phyloP scores from a whole-genome alignment of 2,888 invertebrate genomes.

The Miltochrista miniata region DNA sequence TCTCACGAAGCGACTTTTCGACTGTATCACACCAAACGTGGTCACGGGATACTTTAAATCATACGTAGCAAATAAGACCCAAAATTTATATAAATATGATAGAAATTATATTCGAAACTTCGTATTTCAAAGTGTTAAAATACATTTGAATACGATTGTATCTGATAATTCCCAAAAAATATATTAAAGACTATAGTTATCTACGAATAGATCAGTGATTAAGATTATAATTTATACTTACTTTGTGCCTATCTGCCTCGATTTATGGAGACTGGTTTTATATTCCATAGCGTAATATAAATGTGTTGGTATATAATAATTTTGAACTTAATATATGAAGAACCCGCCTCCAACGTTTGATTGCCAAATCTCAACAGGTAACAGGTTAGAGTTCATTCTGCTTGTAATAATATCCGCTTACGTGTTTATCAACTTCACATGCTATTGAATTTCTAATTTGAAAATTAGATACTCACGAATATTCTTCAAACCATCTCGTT shows the following conservation, averaged over 20 bases:
- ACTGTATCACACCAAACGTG: no score
- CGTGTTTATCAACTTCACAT: neutral
- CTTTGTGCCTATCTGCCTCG: conserved; percentile 16
- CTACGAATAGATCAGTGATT: conserved; percentile 32
- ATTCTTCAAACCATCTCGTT: no score
- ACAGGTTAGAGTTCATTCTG: conserved; percentile 26
- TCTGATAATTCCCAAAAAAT: conserved; percentile 17
- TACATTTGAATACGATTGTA: conserved; percentile 4
- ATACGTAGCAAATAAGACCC: neutral
- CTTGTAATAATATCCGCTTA: neutral
- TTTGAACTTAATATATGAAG: conserved; percentile 40
- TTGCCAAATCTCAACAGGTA: conserved; percentile 21
- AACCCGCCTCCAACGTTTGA: conserved; percentile 25
- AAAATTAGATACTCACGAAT: no score
- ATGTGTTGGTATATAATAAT: conserved; percentile 37
- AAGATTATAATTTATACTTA: conserved; percentile 34
- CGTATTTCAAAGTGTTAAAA: neutral
- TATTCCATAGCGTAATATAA: conserved; percentile 24
- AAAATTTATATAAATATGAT: conserved; percentile 4
- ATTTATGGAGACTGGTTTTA: conserved; percentile 19
- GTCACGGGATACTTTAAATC: no score
- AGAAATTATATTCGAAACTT: neutral
- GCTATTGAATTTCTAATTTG: neutral
- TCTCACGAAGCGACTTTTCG: no score
- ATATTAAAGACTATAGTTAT: conserved; percentile 17